Base-by-base conservation (phyloP, 2,113 vertebrate genomes). In the Ciconia maguari region DNA sequence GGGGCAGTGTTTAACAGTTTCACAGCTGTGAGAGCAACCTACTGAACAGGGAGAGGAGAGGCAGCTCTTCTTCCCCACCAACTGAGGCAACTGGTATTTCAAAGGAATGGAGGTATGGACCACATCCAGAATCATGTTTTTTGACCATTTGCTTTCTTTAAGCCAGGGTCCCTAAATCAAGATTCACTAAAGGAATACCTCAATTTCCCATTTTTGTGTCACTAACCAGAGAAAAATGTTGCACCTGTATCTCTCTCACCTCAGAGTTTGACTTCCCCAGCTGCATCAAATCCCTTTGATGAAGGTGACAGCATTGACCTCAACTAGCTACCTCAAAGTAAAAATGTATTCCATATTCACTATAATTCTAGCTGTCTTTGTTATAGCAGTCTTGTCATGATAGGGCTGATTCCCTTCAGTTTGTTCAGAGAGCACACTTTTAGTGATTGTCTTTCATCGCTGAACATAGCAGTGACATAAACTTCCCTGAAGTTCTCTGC, bases 11-110 rank as follows among this genome's bases (percentile, higher is more conserved):
- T 77, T 91, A 97, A 72, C 81, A 93, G 48, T 90, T 92, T 88
- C 93, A 94, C 90, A 93, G 94, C 82, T 96, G 89, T 89, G 72
- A 95, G 57, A 94, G 83, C 38, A 87, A 80, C 44, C 74, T 64
- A 81, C 62, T 68, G 77, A 97, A 78, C 38, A 93, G 68, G 27
- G 75, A 95, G 58, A 93, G 72, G 81, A 46, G 60, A 46, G 19
- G n/a, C 41, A 90, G 52, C 51, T 81, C 84, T 81, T 81, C 49
- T 79, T 69, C 32, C 24, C 57, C 46, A 80, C 24, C 7, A 48
- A 15, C 34, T 8, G 15, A 83, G 41, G 13, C 60, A 90, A n/a
- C 5, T 0, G 5, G 3, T 46, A 80, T 74, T 86, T 92, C 70
- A 80, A 83, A 83, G 68, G 13, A 94, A 49, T 12, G 7, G 29